Conservation (phyloP, 1,140 invertebrate species). For the Chrysomallon squamiferum region DNA sequence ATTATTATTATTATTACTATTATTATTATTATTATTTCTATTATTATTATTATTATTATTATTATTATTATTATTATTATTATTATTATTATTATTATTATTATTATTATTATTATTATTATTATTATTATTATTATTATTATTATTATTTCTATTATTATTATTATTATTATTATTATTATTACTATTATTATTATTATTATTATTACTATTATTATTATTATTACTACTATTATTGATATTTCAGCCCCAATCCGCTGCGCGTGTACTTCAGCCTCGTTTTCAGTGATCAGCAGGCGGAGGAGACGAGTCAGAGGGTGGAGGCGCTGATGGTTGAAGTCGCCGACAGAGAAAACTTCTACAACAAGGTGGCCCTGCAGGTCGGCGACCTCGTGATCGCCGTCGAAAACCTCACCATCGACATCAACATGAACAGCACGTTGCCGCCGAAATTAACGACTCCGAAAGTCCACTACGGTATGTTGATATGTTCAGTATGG, state of each 20-base stretch:
- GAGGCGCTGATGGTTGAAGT: background rate
- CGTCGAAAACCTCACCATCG: background rate
- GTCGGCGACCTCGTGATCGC: background rate
- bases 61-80: no score
- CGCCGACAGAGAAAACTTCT: conserved; percentile 1
- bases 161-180: no score
- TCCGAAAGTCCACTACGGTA: background rate
- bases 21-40: no score
- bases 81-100: no score
- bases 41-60: no score
- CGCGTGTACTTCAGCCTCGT: conserved; percentile 7
- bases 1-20: no score
- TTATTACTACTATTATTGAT: no score
- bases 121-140: no score
- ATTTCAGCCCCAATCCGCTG: background rate
- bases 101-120: no score
- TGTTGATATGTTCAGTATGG: background rate
- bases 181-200: no score
- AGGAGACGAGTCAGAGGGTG: conserved; percentile 7
- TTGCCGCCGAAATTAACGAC: background rate
- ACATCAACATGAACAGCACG: background rate
- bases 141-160: no score
- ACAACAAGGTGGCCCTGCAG: background rate
- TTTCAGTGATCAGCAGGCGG: conserved; percentile 2
- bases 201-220: no score